phyloP scores from a whole-genome alignment of 2,888 invertebrate genomes.

The Callosobruchus maculatus region DNA sequence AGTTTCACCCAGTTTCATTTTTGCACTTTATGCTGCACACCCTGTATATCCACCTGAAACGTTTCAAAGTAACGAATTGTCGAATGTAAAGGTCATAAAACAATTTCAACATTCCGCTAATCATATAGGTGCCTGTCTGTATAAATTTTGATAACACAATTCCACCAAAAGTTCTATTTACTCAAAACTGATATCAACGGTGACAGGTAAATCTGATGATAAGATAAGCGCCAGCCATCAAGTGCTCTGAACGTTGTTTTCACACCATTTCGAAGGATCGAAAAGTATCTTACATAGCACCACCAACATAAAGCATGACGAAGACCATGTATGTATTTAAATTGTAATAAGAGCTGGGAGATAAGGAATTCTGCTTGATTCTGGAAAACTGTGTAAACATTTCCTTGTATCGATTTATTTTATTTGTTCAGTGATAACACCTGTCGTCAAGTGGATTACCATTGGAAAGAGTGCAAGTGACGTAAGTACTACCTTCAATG shows the following conservation, averaged over 20 bases:
- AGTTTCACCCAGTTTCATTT: too few relatives aligned
- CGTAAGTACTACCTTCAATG: neutral
- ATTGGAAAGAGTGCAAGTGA: neutral
- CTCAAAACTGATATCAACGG: neutral
- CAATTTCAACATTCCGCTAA: neutral
- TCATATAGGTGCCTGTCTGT: neutral
- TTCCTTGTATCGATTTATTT: neutral
- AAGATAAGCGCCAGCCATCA: neutral
- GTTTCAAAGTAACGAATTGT: neutral
- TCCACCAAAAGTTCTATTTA: neutral
- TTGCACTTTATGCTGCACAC: constrained; percentile 9
- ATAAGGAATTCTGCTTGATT: neutral
- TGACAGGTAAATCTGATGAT: neutral
- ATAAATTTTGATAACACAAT: neutral
- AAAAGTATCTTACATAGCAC: neutral
- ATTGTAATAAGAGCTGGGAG: neutral
- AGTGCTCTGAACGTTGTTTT: neutral
- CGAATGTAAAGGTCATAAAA: neutral
- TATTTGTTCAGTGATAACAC: neutral
- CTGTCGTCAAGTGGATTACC: neutral
- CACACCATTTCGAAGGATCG: neutral
- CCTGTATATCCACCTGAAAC: constrained; percentile 1
- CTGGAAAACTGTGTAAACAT: neutral
- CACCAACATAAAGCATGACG: neutral
- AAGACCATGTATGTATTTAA: neutral